phyloP scores from a whole-genome alignment of 1,140 invertebrate genomes.

The Pygmarrhopalites habei region DNA sequence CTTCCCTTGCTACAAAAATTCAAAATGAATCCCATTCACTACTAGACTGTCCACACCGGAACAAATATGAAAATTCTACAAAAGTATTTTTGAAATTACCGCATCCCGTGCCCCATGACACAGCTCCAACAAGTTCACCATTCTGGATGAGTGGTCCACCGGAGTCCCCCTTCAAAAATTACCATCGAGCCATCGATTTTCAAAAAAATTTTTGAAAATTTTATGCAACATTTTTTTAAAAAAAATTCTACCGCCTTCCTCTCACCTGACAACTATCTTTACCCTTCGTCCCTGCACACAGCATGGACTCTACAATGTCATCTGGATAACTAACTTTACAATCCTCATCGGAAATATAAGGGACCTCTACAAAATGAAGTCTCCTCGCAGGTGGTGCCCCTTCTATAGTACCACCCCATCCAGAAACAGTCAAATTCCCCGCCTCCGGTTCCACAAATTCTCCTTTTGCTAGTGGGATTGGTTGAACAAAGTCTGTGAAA shows the following conservation, averaged over 20 bases:
- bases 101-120: slow-evolving; percentile 8
- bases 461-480: background rate
- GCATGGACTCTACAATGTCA: background rate
- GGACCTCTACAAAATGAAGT: slow-evolving; percentile 1
- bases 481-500: slow-evolving; percentile 10
- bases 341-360: background rate
- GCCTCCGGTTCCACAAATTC: background rate
- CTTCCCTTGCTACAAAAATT: background rate
- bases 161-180: slow-evolving; percentile 13
- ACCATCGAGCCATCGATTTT: too few relatives aligned
- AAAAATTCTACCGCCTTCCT: too few relatives aligned
- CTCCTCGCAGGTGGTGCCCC: background rate
- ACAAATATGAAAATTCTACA: too few relatives aligned
- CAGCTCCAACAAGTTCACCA: background rate
- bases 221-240: too few relatives aligned
- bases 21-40: too few relatives aligned
- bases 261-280: slow-evolving; percentile 12
- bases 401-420: background rate
- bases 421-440: background rate
- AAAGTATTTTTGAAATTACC: too few relatives aligned
- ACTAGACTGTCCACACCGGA: too few relatives aligned
- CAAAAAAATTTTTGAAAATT: too few relatives aligned
- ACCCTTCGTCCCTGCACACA: slow-evolving; percentile 5
- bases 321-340: background rate
- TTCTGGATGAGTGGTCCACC: slow-evolving; percentile 1